Conservation (phyloP, 2,888 invertebrate species). For the Dryobotodes eremita region DNA sequence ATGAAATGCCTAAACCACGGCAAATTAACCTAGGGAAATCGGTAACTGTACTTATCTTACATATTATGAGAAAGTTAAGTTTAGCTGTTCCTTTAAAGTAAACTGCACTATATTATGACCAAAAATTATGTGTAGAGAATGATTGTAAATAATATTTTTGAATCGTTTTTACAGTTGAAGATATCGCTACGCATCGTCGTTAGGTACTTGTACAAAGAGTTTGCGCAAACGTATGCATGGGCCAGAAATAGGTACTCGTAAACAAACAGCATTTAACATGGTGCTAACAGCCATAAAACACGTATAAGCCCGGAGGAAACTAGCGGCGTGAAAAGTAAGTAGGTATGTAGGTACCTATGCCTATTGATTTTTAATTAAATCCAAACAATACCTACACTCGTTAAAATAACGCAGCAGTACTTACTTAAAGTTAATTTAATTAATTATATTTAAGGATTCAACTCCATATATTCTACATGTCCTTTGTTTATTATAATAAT, state of each 20-base stretch:
- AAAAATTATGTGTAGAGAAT: not conserved
- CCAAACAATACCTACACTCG: not conserved
- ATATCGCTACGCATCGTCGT: not conserved
- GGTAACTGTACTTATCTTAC: not conserved
- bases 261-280: conserved; percentile 67
- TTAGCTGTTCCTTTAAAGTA: too few species aligned
- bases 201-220: not conserved
- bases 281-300: conserved; percentile 63
- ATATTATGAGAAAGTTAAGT: not conserved
- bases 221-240: conserved; percentile 45
- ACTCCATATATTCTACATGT: not conserved
- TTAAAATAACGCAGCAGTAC: not conserved
- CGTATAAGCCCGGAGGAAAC: conserved; percentile 3
- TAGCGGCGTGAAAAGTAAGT: not conserved
- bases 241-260: conserved; percentile 53
- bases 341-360: not conserved
- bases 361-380: conserved; percentile 4
- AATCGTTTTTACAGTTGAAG: not conserved
- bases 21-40: not conserved
- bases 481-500: not conserved
- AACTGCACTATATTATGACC: not conserved
- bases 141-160: not conserved
- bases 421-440: not conserved
- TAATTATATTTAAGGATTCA: not conserved
- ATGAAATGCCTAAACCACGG: not conserved